Percentiles rank a stretch among this genome's conserved stretches.
Evolutionary conservation across 2,888 invertebrate species (phyloP).

Genomic region (Myathropa florea): DNA sequence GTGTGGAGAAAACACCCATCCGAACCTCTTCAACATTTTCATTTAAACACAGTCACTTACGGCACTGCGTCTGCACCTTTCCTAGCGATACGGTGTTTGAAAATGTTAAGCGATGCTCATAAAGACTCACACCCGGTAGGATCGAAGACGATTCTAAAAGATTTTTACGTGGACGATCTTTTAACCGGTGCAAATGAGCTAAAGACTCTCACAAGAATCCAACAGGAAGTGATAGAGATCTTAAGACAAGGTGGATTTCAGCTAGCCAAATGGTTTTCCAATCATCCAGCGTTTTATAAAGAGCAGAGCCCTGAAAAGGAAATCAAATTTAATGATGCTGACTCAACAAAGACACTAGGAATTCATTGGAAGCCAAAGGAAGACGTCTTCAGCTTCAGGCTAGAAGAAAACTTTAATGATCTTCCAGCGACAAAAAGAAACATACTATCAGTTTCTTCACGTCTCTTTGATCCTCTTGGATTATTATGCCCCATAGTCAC

Average conservation of each 20-base stretch:
- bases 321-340: conserved; percentile 28
- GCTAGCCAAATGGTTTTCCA: conserved; percentile 20
- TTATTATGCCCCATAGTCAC: conserved; percentile 27
- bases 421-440: conserved; percentile 32
- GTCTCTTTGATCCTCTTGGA: conserved; percentile 37
- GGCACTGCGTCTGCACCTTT: too few relatives aligned
- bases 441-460: conserved; percentile 22
- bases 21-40: too few relatives aligned
- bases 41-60: too few relatives aligned
- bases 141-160: too few relatives aligned
- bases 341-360: conserved; percentile 19
- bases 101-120: too few relatives aligned
- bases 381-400: too few relatives aligned
- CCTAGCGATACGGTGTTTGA: too few relatives aligned
- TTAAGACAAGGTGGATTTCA: conserved; percentile 24
- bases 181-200: conserved; percentile 31
- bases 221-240: conserved; percentile 9
- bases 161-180: too few relatives aligned
- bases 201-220: conserved; percentile 11
- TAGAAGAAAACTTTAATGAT: too few relatives aligned
- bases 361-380: conserved; percentile 23
- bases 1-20: too few relatives aligned
- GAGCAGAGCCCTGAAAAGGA: conserved; percentile 6
- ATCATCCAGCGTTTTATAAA: conserved; percentile 27
- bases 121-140: too few relatives aligned